Base-by-base conservation (phyloP, 2,888 invertebrate species). In the Morpho helenor region DNA sequence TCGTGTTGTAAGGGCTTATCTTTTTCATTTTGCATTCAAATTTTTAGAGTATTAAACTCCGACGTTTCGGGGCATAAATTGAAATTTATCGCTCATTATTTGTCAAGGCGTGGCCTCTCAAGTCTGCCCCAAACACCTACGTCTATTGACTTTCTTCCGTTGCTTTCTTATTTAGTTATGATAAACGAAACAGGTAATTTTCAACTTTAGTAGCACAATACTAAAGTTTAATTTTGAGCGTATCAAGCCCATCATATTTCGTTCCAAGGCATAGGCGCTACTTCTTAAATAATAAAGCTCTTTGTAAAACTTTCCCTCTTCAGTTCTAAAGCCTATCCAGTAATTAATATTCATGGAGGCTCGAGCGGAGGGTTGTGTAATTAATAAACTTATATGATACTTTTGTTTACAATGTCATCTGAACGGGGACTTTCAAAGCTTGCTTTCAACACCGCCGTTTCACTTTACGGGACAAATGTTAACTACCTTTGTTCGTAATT, bases 301-400 rank as follows among this genome's bases (percentile, higher is more conserved):
- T 89, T 89, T 89, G 89, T 89, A 88, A 87, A 89, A 90, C 81
- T 90, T 90, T 90, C 88, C 89, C 89, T 89, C 87, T 88, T 87
- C 86, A 88, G 87, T 87, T 88, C 85, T 85, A 85, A 87, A 86
- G 89, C 88, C 88, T 88, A 88, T 88, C 87, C 87, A 82, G 86
- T 88, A 89, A 90, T 89, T 89, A 89, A 88, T 89, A 90, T 90
- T 90, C 89, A 90, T 89, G 88, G 84, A 84, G 85, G 80, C 87
- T 84, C 77, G 80, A 81, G 80, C 83, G 77, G 81, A 88, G 88
- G 87, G 88, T 83, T 82, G 81, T 87, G 88, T 90, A 89, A 90
- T 90, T 90, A 90, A 90, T 90, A 89, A 90, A 89, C 89, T 90
- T 90, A 89, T 90, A 89, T 89, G 89, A 88, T 89, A 88, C 89